A percentile compares a stretch with the other conserved stretches of the same genome.
phyloP scores from a whole-genome alignment of 2,797 vertebrate genomes.

The Fistularia tabacaria region DNA sequence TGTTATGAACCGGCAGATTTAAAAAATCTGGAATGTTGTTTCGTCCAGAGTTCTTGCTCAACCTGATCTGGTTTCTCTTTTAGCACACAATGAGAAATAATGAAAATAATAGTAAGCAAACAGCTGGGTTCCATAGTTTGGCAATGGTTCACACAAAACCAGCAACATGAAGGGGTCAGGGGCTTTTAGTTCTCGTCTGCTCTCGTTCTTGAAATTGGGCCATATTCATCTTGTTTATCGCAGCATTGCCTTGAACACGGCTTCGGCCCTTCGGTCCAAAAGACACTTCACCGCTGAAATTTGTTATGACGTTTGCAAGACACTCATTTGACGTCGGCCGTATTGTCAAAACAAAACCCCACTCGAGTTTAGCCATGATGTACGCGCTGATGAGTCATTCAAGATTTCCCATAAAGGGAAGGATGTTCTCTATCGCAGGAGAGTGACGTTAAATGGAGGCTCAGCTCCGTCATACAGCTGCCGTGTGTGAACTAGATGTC shows the following conservation, averaged over 20 bases:
- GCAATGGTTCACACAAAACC: slow-evolving; percentile 34
- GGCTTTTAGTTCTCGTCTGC: slow-evolving; percentile 16
- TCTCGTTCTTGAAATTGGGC: slow-evolving; percentile 16
- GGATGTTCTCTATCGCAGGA: background rate
- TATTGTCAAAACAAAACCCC: slow-evolving; percentile 10
- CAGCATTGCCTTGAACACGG: slow-evolving; percentile 38
- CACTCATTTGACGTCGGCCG: slow-evolving; percentile 26
- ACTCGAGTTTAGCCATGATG: no score
- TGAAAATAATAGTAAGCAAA: slow-evolving; percentile 17
- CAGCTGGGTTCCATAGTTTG: slow-evolving; percentile 19
- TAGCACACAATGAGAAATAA: slow-evolving; percentile 20
- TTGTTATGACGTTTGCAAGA: slow-evolving; percentile 53
- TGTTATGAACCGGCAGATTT: no score
- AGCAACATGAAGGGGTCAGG: slow-evolving; percentile 33
- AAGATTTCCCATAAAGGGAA: slow-evolving; percentile 10
- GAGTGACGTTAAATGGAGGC: slow-evolving; percentile 2
- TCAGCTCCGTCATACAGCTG: background rate
- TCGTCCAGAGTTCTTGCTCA: background rate
- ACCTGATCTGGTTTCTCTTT: background rate
- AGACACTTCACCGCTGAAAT: slow-evolving; percentile 18
- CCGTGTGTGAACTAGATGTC: slow-evolving; percentile 13
- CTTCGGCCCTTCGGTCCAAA: slow-evolving; percentile 22
- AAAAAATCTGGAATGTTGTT: no score
- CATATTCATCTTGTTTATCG: slow-evolving; percentile 55
- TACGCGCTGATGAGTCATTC: background rate